A percentile compares a stretch with the other conserved stretches of the same genome.
Conservation (phyloP, 2,888 invertebrate genomes). For the Tenthredo livida region DNA sequence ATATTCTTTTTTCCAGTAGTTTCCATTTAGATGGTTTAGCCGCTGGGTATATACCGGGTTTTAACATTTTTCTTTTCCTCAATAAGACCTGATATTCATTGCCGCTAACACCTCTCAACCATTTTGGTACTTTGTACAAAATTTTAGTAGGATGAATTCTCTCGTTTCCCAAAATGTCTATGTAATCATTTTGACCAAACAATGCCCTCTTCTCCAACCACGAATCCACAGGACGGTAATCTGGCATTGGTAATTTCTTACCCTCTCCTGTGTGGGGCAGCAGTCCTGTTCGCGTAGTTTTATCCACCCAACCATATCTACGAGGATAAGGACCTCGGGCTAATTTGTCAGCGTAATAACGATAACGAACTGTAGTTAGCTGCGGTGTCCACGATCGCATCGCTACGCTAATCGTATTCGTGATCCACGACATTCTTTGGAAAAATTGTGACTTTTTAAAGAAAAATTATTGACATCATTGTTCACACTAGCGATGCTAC, state of each 20-base stretch:
- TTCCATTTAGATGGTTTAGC: slow-evolving; percentile 89
- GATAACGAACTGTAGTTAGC: slow-evolving; percentile 78
- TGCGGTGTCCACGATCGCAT: slow-evolving; percentile 73
- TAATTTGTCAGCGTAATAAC: slow-evolving; percentile 84
- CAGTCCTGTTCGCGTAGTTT: slow-evolving; percentile 83
- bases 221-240: slow-evolving; percentile 85
- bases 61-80: slow-evolving; percentile 86
- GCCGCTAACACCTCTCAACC: slow-evolving; percentile 93
- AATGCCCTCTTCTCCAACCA: slow-evolving; percentile 90
- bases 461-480: no score
- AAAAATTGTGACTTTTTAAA: not conserved
- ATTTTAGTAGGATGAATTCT: slow-evolving; percentile 90
- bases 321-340: slow-evolving; percentile 82
- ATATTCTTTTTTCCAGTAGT: slow-evolving; percentile 86
- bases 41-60: slow-evolving; percentile 81
- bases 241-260: slow-evolving; percentile 83
- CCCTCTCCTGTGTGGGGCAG: slow-evolving; percentile 84
- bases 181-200: slow-evolving; percentile 98
- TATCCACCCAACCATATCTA: slow-evolving; percentile 87
- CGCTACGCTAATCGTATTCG: slow-evolving; percentile 57
- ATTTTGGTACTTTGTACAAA: slow-evolving; percentile 91
- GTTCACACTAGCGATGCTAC: not conserved
- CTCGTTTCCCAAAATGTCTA: slow-evolving; percentile 95
- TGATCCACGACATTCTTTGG: slow-evolving; percentile 67
- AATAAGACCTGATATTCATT: slow-evolving; percentile 90